Percentiles rank a stretch among this genome's conserved stretches.
Evolutionary conservation across 1,140 invertebrate species (phyloP).

Genomic region (Lepeophtheirus salmonis): DNA sequence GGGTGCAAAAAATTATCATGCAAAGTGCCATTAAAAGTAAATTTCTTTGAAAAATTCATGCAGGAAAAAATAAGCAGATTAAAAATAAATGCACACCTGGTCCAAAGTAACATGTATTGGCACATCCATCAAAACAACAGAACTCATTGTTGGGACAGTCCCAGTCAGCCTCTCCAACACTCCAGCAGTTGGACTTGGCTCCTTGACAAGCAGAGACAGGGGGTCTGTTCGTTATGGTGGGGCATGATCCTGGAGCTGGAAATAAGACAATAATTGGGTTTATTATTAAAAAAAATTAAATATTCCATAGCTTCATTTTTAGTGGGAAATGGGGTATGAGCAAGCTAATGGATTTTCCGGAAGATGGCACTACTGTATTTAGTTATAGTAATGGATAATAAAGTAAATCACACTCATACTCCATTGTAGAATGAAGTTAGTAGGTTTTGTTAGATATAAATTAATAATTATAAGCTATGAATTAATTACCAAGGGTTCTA

Average conservation of each 20-base stretch:
- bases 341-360: no score
- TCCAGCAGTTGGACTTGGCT: constrained; percentile 15
- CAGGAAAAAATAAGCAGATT: no score
- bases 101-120: constrained; percentile 16
- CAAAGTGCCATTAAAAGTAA: no score
- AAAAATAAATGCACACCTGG: background rate
- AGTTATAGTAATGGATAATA: no score
- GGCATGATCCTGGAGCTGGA: background rate
- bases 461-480: background rate
- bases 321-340: background rate
- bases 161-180: constrained; percentile 11
- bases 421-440: background rate
- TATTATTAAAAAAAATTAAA: background rate
- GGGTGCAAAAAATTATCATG: no score
- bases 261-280: background rate
- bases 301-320: background rate
- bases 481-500: background rate
- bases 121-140: constrained; percentile 18
- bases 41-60: no score
- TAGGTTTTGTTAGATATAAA: background rate
- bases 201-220: background rate
- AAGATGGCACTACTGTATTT: no score
- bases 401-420: no score
- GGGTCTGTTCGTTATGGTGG: background rate
- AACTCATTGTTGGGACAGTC: constrained; percentile 16